Percentiles rank a stretch among this genome's conserved stretches.
These are phyloP conservation scores for Triplophysa bombifrons DNA, from an alignment of 2,797 vertebrate genomes.

Conservation along the genomic window DNA sequence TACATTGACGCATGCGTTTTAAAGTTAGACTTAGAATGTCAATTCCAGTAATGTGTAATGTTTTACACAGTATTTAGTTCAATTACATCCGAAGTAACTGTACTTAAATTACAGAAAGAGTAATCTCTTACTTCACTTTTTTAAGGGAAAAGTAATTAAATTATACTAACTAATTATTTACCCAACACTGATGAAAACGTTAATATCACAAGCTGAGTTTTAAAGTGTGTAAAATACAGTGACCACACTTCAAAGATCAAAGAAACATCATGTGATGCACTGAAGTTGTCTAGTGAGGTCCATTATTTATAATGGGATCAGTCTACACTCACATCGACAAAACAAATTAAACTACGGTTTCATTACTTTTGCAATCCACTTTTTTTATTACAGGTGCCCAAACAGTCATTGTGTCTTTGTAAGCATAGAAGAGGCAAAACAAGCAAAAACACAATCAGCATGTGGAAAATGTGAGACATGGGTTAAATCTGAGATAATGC, in stretches of 20 bases:
- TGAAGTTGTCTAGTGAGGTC: background rate
- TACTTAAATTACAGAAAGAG: too few species aligned
- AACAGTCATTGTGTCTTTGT: background rate
- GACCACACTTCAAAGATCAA: background rate
- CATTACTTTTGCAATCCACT: background rate
- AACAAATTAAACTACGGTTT: background rate
- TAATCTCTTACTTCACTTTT: too few species aligned
- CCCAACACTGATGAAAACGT: too few species aligned
- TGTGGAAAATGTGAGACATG: background rate
- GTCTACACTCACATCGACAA: background rate
- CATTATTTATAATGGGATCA: background rate
- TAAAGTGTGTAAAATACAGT: background rate
- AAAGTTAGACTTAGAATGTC: too few species aligned
- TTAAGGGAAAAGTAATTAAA: too few species aligned
- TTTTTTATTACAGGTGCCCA: slow-evolving; percentile 11
- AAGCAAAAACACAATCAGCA: background rate
- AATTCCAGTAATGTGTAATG: too few species aligned
- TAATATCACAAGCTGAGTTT: too few species aligned
- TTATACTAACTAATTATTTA: too few species aligned
- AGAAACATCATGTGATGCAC: background rate
- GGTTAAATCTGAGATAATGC: background rate
- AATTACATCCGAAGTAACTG: too few species aligned
- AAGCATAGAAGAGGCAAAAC: background rate
- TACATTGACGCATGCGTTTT: too few species aligned
- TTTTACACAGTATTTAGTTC: too few species aligned